phyloP scores from a whole-genome alignment of 53 echinoderm and acorn worm species.

The Apostichopus leukothele region DNA sequence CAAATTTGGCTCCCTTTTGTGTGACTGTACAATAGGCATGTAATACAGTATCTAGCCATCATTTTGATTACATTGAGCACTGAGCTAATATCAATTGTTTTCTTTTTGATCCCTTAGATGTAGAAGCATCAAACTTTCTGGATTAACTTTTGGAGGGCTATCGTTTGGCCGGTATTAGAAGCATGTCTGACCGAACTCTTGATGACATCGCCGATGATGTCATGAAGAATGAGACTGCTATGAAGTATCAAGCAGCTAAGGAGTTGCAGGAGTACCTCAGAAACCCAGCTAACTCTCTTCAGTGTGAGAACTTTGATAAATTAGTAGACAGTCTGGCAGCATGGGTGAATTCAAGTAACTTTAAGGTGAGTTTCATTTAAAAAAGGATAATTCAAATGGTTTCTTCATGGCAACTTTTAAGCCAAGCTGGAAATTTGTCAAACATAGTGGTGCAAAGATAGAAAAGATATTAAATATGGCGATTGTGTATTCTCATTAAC shows the following conservation, averaged over 20 bases:
- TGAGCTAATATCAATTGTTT: no score
- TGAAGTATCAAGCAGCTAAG: slow-evolving; percentile 78
- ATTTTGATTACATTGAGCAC: no score
- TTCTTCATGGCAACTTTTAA: no score
- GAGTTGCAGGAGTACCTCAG: slow-evolving; percentile 81
- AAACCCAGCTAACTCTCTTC: slow-evolving; percentile 61
- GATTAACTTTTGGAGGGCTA: not conserved
- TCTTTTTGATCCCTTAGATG: not conserved
- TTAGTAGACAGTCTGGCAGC: slow-evolving; percentile 76
- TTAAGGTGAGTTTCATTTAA: slow-evolving; percentile 68
- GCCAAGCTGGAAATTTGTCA: no score
- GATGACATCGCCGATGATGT: slow-evolving; percentile 77
- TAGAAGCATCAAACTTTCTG: not conserved
- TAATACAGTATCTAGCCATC: no score
- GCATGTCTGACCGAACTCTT: slow-evolving; percentile 78
- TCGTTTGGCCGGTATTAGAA: not conserved
- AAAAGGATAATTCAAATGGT: not conserved
- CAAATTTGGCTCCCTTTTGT: no score
- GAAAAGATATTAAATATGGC: no score
- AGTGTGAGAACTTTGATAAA: slow-evolving; percentile 90
- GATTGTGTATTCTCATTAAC: no score
- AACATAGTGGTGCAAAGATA: no score
- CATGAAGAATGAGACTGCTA: slow-evolving; percentile 71
- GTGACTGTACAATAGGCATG: no score
- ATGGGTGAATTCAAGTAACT: slow-evolving; percentile 97